Conservation (phyloP, 2,888 invertebrate genomes). For the Aleiodes alternator region DNA sequence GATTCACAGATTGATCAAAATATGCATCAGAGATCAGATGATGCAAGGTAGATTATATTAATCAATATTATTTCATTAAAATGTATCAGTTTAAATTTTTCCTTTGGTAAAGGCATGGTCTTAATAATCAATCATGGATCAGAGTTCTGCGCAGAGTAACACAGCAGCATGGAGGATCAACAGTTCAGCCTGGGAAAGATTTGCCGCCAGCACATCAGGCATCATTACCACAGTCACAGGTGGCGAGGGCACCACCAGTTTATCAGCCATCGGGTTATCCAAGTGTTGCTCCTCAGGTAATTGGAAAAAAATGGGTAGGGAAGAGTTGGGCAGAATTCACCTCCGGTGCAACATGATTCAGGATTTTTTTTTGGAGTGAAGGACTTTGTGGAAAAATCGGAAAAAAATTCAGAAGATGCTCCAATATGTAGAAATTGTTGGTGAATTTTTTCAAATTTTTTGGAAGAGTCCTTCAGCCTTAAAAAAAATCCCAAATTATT, state of each 20-base stretch:
- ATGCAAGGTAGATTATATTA: slow-evolving; percentile 61
- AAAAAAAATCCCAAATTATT: too few relatives aligned
- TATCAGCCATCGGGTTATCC: slow-evolving; percentile 69
- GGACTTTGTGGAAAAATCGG: not conserved
- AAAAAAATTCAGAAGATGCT: too few relatives aligned
- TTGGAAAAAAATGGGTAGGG: slow-evolving; percentile 8
- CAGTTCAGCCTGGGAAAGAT: slow-evolving; percentile 67
- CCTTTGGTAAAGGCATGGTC: slow-evolving; percentile 65
- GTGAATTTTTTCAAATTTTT: too few relatives aligned
- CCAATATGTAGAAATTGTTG: too few relatives aligned
- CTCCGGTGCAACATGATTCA: too few relatives aligned
- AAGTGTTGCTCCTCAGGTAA: slow-evolving; percentile 69
- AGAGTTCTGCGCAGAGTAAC: slow-evolving; percentile 57
- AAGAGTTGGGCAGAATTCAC: too few relatives aligned
- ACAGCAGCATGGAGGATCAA: slow-evolving; percentile 65
- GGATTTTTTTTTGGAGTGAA: not conserved
- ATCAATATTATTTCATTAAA: not conserved
- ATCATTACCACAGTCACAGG: slow-evolving; percentile 71
- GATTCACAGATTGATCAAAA: slow-evolving; percentile 72
- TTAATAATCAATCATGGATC: slow-evolving; percentile 68
- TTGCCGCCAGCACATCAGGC: slow-evolving; percentile 74
- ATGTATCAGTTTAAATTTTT: slow-evolving; percentile 3
- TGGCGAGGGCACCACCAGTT: slow-evolving; percentile 64
- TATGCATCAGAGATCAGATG: slow-evolving; percentile 71
- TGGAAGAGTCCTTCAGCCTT: too few relatives aligned